phyloP scores from a whole-genome alignment of 2,888 invertebrate species.

The Gandaritis pyraliata region DNA sequence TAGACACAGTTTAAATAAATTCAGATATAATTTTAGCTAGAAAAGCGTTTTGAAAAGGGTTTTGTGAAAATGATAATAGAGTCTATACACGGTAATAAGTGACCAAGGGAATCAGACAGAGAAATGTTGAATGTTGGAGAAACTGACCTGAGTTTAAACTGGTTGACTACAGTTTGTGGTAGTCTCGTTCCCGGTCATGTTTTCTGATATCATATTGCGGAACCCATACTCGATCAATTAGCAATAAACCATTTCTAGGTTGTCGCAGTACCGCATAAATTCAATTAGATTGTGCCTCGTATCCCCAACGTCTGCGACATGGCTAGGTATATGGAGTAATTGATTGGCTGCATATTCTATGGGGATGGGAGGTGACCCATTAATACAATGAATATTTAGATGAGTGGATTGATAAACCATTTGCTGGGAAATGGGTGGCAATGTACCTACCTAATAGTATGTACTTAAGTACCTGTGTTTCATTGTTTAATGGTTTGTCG shows the following conservation, averaged over 20 bases:
- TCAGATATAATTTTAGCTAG: too few relatives aligned
- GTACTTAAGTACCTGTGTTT: not conserved
- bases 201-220: slow-evolving; percentile 50
- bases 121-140: not conserved
- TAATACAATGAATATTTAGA: slow-evolving; percentile 36
- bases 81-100: too few relatives aligned
- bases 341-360: slow-evolving; percentile 55
- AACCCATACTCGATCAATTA: slow-evolving; percentile 73
- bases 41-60: too few relatives aligned
- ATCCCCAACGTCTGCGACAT: slow-evolving; percentile 61
- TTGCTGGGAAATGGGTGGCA: slow-evolving; percentile 9
- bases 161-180: not conserved
- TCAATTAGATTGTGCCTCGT: slow-evolving; percentile 67
- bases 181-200: slow-evolving; percentile 23
- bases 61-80: too few relatives aligned
- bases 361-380: slow-evolving; percentile 36
- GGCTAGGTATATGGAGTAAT: slow-evolving; percentile 74
- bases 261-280: slow-evolving; percentile 73
- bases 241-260: slow-evolving; percentile 68
- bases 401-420: slow-evolving; percentile 30
- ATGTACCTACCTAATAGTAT: not conserved
- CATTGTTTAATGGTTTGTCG: not conserved
- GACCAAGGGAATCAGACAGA: too few relatives aligned
- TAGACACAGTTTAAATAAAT: too few relatives aligned
- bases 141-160: not conserved